Conservation (phyloP, 2,113 vertebrate species). For the Chaetorhynchus papuensis region DNA sequence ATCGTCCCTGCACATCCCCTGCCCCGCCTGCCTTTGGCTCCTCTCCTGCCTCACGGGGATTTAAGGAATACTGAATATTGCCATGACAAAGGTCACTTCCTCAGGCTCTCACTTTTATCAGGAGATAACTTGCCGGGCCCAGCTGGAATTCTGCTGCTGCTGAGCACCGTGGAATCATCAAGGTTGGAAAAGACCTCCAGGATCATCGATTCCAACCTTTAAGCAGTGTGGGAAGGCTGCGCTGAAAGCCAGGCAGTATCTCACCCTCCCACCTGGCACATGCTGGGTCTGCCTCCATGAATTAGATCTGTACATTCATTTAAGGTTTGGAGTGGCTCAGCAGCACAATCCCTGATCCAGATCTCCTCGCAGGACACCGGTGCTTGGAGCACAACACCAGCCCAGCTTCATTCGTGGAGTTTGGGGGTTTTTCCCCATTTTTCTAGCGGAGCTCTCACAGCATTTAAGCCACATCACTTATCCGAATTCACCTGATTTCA, state of each 20-base stretch:
- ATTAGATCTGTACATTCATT: neutral
- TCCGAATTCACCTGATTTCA: neutral
- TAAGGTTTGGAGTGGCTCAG: neutral
- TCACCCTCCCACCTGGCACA: fast-evolving
- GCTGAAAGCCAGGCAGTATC: neutral
- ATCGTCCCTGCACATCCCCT: fast-evolving
- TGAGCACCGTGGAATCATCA: neutral
- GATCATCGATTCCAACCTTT: neutral
- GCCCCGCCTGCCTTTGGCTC: fast-evolving
- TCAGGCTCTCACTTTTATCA: neutral
- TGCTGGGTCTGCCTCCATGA: neutral
- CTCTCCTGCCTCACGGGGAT: fast-evolving
- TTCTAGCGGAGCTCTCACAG: neutral
- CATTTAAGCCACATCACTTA: neutral
- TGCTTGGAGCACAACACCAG: fast-evolving
- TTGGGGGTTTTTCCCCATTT: fast-evolving
- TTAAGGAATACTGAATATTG: neutral
- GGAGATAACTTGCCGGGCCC: no score
- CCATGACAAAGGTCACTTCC: neutral
- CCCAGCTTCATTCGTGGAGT: fast-evolving
- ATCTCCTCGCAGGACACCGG: neutral
- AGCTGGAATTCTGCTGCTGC: neutral
- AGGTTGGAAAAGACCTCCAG: neutral
- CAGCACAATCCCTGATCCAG: neutral
- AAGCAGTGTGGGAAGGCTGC: neutral